Percentiles rank a stretch among this genome's conserved stretches.
These are phyloP conservation scores for Lucinisca nassula DNA, from an alignment of 2,888 invertebrate genomes.

Conservation along the genomic window DNA sequence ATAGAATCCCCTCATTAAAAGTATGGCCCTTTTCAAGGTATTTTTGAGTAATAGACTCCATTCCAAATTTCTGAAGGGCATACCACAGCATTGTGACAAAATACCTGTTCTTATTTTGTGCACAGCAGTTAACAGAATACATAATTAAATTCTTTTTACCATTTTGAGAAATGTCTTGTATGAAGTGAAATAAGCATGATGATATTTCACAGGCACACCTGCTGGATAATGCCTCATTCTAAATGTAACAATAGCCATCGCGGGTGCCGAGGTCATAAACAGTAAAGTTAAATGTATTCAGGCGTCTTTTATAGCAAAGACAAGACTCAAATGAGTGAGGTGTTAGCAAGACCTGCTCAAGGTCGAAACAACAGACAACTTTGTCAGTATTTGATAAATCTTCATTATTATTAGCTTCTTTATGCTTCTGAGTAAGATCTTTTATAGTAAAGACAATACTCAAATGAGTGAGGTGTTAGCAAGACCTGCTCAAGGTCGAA, in stretches of 20 bases:
- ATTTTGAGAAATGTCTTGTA: slow-evolving; percentile 12
- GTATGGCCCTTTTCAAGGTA: slow-evolving; percentile 39
- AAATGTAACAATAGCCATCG: slow-evolving; percentile 31
- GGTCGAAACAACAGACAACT: slow-evolving; percentile 2
- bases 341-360: background rate
- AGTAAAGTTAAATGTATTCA: slow-evolving; percentile 31
- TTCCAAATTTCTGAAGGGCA: slow-evolving; percentile 5
- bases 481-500: background rate
- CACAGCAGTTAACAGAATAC: slow-evolving; percentile 28
- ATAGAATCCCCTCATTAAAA: slow-evolving; percentile 27
- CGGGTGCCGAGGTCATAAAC: slow-evolving; percentile 26
- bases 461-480: background rate
- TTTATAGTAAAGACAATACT: background rate
- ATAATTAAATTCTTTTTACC: slow-evolving; percentile 22
- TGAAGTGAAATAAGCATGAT: slow-evolving; percentile 23
- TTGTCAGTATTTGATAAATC: background rate
- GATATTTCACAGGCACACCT: slow-evolving; percentile 36
- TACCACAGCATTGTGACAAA: slow-evolving; percentile 34
- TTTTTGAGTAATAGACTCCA: slow-evolving; percentile 15
- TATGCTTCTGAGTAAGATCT: slow-evolving; percentile 10
- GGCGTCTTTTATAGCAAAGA: slow-evolving; percentile 37
- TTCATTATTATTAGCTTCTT: slow-evolving; percentile 29
- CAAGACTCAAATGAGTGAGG: background rate
- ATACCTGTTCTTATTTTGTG: slow-evolving; percentile 18
- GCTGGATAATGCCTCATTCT: slow-evolving; percentile 35